These are phyloP conservation scores for Allolobophora icterica DNA, from an alignment of 2,888 invertebrate species.

Conservation along the genomic window DNA sequence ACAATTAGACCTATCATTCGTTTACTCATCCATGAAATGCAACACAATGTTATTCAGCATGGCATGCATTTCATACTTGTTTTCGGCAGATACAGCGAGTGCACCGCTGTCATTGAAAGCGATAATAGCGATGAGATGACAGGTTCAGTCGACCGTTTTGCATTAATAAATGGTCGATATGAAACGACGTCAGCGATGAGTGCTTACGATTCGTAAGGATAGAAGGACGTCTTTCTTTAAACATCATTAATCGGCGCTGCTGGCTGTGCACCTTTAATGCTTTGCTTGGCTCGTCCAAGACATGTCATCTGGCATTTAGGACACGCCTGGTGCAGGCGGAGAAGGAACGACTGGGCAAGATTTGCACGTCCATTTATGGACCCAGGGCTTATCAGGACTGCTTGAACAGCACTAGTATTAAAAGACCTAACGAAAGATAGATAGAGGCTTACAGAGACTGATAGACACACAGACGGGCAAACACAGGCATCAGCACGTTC, in stretches of 20 bases:
- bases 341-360: background rate
- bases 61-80: background rate
- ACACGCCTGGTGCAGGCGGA: background rate
- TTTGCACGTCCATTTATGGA: background rate
- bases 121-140: background rate
- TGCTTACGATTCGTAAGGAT: background rate
- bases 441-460: background rate
- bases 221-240: background rate
- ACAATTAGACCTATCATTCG: background rate
- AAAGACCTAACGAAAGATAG: background rate
- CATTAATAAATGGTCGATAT: slow-evolving; percentile 2
- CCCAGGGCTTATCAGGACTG: background rate
- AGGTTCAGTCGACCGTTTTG: background rate
- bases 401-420: background rate
- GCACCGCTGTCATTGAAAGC: background rate
- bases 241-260: background rate
- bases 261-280: background rate
- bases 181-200: background rate
- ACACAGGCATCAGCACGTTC: background rate
- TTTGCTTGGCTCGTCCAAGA: background rate
- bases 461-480: background rate
- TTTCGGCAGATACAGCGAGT: background rate
- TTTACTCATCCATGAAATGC: background rate
- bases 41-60: background rate
- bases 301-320: slow-evolving; percentile 4